phyloP scores from a whole-genome alignment of 2,888 invertebrate genomes.

The Caenorhabditis wallacei region DNA sequence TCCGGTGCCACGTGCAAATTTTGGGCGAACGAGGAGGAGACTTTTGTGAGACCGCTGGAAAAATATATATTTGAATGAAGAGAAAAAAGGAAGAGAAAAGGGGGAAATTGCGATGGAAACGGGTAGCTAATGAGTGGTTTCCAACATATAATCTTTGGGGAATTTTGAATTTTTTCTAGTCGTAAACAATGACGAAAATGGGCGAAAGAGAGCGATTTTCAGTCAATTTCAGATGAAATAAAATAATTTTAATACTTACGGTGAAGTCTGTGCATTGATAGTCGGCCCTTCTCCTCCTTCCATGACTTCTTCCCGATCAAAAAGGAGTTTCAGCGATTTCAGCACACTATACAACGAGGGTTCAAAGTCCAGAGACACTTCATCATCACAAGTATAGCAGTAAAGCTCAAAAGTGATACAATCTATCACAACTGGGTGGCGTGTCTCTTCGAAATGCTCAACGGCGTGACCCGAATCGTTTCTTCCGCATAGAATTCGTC shows the following conservation, averaged over 20 bases:
- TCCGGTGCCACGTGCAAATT: slow-evolving; percentile 1
- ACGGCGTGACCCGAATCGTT: slow-evolving; percentile 90
- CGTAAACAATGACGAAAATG: neutral
- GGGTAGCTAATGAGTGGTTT: neutral
- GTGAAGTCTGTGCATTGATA: neutral
- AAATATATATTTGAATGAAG: neutral
- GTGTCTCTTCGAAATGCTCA: slow-evolving; percentile 87
- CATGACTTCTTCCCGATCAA: slow-evolving; percentile 55
- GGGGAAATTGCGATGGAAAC: neutral
- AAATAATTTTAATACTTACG: slow-evolving; percentile 12
- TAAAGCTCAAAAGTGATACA: slow-evolving; percentile 89
- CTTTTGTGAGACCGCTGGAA: slow-evolving; percentile 20
- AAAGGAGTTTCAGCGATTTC: slow-evolving; percentile 85
- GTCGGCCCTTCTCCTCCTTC: slow-evolving; percentile 43
- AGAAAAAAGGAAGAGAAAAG: neutral
- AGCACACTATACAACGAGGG: slow-evolving; percentile 83
- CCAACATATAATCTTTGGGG: neutral
- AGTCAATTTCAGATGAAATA: neutral
- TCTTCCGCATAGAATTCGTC: slow-evolving; percentile 88
- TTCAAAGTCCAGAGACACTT: slow-evolving; percentile 85
- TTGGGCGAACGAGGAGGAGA: slow-evolving; percentile 8
- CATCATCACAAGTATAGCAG: slow-evolving; percentile 91
- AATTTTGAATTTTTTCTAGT: neutral
- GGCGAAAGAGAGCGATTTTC: neutral
- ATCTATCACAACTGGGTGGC: slow-evolving; percentile 90